Base-by-base conservation (phyloP, 2,797 vertebrate genomes). In the Falco columbarius region DNA sequence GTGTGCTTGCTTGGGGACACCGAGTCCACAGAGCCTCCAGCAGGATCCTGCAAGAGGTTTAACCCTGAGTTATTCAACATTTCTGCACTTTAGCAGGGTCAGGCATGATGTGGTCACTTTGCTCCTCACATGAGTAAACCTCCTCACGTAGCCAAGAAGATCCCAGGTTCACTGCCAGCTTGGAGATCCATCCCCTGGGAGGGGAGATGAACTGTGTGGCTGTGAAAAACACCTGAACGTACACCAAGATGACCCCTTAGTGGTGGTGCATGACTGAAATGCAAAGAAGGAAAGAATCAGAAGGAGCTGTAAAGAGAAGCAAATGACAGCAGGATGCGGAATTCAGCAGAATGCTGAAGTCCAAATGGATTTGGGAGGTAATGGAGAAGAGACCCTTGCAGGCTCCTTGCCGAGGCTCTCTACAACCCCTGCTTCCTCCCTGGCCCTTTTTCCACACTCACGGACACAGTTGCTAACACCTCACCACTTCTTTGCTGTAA, bases 11-110 rank as follows among this genome's bases (percentile, higher is more conserved):
- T 9, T 73, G 30, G 40, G 56, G 51, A 71, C 58, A 84, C 6
- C 0, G 0, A 56, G 66, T 81, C 62, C 80, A 56, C 8, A 0
- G 18, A 79, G 30, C 46, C 27, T 66, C 2, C 5, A 36, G 38
- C 52, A 66, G 34, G 32, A 56, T 68, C 24, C 65, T 86, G 36
- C 34, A 61, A 75, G 27, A 51, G 3, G 24, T 67, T 80, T 32
- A 79, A 5, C 26, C 32, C 29, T n/a, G 65, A 75, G 22, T 61
- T 72, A 38, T 34, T 77, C 47, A 22, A 42, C 15, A 47, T 44
- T 20, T 49, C 34, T 71, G 29, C 14, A 13, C 19, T 44, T 80
- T 19, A 49, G 10, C 0, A 0, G 26, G 9, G 27, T 22, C 68
- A 42, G 26, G 10, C 8, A 2, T 5, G 21, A 56, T 34, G 47